Evolutionary conservation across 1,140 invertebrate genomes (phyloP), one percentile per base, ranked within the genome.

Genomic region (Araneus ventricosus): DNA sequence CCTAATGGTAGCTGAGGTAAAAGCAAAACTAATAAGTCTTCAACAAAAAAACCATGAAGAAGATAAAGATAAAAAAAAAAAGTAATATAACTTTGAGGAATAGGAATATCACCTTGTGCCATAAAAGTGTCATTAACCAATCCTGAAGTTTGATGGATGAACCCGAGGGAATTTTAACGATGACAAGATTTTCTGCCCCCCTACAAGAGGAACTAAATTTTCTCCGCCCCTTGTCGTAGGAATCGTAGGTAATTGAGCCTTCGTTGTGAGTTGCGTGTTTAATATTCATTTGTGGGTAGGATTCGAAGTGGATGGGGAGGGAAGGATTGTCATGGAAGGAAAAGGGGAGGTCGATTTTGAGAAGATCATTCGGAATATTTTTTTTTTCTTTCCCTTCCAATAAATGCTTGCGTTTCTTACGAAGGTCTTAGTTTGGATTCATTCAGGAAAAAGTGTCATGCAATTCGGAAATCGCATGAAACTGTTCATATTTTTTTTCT

Each of bases 81-180:
- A 57, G 41, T 59, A 22, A n/a, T 63, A 63, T 63, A 63, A 63
- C 7, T 59, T 41, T 87, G 75, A 39, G 52, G 75, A 90, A 61
- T 61, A 61, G 75, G 75, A 41, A 79, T 79, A 89, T 70, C 88
- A 89, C 88, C 88, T 80, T 80, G 80, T 86, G 59, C 61, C 80
- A 92, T 92, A 92, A 92, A 92, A 92, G 57, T 92, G 90, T 70
- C 90, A 86, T 92, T 92, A 92, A 37, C 24, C 88, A 79, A 88
- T 88, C 61, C 61, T 34, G 41, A 52, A 61, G 39, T 34, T 91
- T 91, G 90, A 92, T 92, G 80, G 52, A 92, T 86, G 90, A 57
- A 17, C 30, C 34, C 10, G 59, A 37, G 90, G 61, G 90, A 92
- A 92, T 92, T 92, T 92, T 86, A 92, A 92, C 90, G 90, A 92